Conservation (phyloP, 2,113 vertebrate genomes). For the Stigmatopora nigra region DNA sequence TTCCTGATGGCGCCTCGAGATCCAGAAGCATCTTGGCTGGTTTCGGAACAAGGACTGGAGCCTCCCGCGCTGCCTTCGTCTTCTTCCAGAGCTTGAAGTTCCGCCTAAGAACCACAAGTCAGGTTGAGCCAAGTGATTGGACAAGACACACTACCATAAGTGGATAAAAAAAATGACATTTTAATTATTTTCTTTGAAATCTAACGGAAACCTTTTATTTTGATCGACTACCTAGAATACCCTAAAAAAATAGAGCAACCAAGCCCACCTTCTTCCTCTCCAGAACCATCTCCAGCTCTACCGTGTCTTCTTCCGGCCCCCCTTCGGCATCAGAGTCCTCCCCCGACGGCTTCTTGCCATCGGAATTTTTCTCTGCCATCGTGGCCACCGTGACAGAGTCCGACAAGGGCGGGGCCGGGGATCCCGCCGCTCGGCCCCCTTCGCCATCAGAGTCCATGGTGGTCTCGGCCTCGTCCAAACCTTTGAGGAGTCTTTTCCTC, state of each 20-base stretch:
- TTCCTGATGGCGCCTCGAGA: slow-evolving; percentile 70
- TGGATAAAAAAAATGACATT: too few species aligned
- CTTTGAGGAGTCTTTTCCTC: slow-evolving; percentile 83
- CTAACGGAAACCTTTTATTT: too few species aligned
- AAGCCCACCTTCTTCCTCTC: slow-evolving; percentile 86
- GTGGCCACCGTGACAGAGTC: slow-evolving; percentile 62
- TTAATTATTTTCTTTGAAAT: too few species aligned
- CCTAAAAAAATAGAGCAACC: too few species aligned
- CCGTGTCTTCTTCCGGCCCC: slow-evolving; percentile 85
- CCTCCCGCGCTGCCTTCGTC: slow-evolving; percentile 83
- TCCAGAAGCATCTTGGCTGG: slow-evolving; percentile 76
- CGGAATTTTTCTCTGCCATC: slow-evolving; percentile 68
- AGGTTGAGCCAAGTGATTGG: background rate
- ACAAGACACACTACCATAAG: too few species aligned
- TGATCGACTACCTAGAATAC: too few species aligned
- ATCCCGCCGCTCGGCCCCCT: slow-evolving; percentile 36
- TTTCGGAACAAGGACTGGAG: slow-evolving; percentile 88
- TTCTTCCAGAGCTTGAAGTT: slow-evolving; percentile 92
- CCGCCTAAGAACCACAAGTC: slow-evolving; percentile 71
- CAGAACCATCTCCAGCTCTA: slow-evolving; percentile 87
- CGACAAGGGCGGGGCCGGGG: background rate
- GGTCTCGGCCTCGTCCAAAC: slow-evolving; percentile 71
- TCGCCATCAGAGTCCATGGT: slow-evolving; percentile 68
- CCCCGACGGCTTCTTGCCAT: slow-evolving; percentile 73
- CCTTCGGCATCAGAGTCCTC: slow-evolving; percentile 73